Evolutionary conservation across 2,888 invertebrate genomes (phyloP).

Genomic region (Antheraea assamensis): DNA sequence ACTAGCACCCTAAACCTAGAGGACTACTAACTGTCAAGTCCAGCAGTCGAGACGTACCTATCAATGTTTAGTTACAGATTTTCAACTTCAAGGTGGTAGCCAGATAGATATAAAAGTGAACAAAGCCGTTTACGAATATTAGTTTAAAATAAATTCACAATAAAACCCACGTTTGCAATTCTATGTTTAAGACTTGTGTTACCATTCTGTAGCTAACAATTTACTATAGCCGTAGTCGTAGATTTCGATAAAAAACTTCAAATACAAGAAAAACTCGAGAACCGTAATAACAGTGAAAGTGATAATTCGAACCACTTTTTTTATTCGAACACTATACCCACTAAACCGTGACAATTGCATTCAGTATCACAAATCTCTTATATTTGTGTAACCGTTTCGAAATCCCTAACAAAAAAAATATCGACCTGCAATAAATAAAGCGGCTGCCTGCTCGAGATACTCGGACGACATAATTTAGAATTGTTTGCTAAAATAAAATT

Average conservation of each 20-base stretch:
- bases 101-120: too few relatives aligned
- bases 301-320: not conserved
- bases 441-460: constrained; percentile 26
- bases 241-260: not conserved
- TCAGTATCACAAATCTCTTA: constrained; percentile 19
- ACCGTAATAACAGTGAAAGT: not conserved
- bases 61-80: too few relatives aligned
- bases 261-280: not conserved
- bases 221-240: not conserved
- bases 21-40: too few relatives aligned
- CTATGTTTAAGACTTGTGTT: too few relatives aligned
- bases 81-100: too few relatives aligned
- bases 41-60: too few relatives aligned
- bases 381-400: constrained; percentile 20
- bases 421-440: constrained; percentile 36
- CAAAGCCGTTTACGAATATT: too few relatives aligned
- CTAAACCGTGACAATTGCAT: not conserved
- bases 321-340: not conserved
- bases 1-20: too few relatives aligned
- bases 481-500: constrained; percentile 36
- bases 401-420: constrained; percentile 36
- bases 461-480: constrained; percentile 49
- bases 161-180: too few relatives aligned
- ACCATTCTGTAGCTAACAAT: not conserved
- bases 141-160: too few relatives aligned